Conservation (phyloP, 1,140 invertebrate genomes). For the Pachypsylla venusta region DNA sequence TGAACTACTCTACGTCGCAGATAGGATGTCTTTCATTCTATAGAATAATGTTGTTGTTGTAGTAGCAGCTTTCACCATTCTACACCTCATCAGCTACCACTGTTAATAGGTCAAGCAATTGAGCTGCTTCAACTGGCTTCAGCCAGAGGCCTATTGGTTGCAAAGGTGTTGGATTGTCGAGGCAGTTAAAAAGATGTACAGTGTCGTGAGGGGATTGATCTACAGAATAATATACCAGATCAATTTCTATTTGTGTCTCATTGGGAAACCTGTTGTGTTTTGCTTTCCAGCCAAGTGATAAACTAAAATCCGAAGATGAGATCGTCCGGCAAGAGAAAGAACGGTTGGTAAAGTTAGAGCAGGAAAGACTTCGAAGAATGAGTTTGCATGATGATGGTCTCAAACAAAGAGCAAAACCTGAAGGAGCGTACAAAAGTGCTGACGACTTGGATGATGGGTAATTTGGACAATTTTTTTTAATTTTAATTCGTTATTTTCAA, state of each 20-base stretch:
- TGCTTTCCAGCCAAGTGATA: constrained; percentile 45
- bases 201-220: too few relatives aligned
- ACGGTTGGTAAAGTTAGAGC: constrained; percentile 61
- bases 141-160: too few relatives aligned
- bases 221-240: too few relatives aligned
- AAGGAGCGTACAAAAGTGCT: constrained; percentile 36
- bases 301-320: constrained; percentile 67
- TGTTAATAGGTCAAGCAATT: too few relatives aligned
- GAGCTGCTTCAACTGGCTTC: too few relatives aligned
- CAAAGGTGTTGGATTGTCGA: too few relatives aligned
- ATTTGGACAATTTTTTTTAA: constrained; percentile 7
- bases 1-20: too few relatives aligned
- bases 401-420: constrained; percentile 21
- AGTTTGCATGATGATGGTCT: constrained; percentile 28
- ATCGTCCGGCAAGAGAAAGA: constrained; percentile 62
- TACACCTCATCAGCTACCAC: too few relatives aligned
- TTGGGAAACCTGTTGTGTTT: background rate
- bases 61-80: too few relatives aligned
- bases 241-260: background rate
- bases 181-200: too few relatives aligned
- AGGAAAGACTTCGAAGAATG: constrained; percentile 61
- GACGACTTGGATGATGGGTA: constrained; percentile 64
- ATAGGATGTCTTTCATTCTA: too few relatives aligned
- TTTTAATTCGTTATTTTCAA: background rate
- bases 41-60: too few relatives aligned